These are phyloP conservation scores for Malurus melanocephalus DNA, from an alignment of 2,113 vertebrate genomes.

Conservation along the genomic window DNA sequence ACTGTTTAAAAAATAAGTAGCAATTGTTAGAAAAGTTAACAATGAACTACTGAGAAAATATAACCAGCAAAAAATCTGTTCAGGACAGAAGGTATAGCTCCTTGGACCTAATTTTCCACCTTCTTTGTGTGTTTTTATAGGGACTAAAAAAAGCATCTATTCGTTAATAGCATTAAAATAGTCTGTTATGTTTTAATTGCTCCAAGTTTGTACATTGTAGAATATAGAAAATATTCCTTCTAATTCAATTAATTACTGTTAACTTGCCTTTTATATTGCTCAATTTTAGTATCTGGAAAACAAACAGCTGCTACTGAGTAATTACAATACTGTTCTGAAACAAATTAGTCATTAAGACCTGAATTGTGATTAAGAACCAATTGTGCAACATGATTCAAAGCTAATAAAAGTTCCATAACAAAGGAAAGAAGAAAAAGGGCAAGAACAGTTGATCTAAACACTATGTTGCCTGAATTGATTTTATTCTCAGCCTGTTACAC, in stretches of 20 bases:
- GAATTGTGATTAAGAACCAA: conserved; percentile 28
- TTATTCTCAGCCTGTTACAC: not conserved
- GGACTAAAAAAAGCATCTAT: not conserved
- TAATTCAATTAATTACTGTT: not conserved
- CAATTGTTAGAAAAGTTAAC: not conserved
- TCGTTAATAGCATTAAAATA: not conserved
- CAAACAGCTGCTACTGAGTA: conserved; percentile 36
- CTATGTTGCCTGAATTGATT: not conserved
- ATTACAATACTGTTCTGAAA: conserved; percentile 40
- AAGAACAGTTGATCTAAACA: not conserved
- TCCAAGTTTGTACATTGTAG: not conserved
- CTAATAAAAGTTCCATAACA: not conserved
- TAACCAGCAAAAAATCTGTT: not conserved
- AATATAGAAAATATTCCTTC: not conserved
- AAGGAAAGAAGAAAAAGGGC: not conserved
- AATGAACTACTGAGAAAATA: not conserved
- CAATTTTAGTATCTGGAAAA: conserved; percentile 20
- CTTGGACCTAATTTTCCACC: not conserved
- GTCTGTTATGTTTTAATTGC: not conserved
- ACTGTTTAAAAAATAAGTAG: not conserved
- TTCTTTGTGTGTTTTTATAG: not conserved
- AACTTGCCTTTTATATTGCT: not conserved
- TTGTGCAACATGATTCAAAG: conserved; percentile 1
- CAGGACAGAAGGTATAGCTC: not conserved
- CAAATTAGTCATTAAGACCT: conserved; percentile 52